Percentiles rank a stretch among this genome's conserved stretches.
phyloP scores from a whole-genome alignment of 1,140 invertebrate species.

The Reticulitermes speratus region DNA sequence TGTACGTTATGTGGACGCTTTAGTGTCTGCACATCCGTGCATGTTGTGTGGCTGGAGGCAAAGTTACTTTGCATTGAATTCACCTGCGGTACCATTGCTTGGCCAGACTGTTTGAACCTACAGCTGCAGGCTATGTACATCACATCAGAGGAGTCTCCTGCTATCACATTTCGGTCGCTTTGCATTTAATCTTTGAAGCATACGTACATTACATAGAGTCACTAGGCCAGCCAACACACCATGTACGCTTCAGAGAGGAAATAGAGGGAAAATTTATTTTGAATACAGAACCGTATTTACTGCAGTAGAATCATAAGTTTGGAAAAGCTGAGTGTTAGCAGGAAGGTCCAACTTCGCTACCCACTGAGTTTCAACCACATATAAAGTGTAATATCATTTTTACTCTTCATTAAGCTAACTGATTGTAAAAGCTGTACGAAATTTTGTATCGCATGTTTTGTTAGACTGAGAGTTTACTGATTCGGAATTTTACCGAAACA shows the following conservation, averaged over 20 bases:
- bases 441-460: too few species aligned
- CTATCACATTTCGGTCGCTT: background rate
- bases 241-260: background rate
- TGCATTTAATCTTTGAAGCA: constrained; percentile 8
- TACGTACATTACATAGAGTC: background rate
- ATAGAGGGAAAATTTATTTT: constrained; percentile 10
- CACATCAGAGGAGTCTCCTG: background rate
- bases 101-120: background rate
- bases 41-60: background rate
- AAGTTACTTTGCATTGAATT: background rate
- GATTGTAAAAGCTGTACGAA: too few species aligned
- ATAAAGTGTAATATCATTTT: too few species aligned
- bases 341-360: background rate
- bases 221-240: background rate
- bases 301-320: background rate
- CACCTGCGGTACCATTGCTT: background rate
- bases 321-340: background rate
- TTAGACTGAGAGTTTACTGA: too few species aligned
- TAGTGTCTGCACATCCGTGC: background rate
- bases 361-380: background rate
- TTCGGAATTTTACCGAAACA: too few species aligned
- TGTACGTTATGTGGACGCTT: background rate
- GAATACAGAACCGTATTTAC: background rate
- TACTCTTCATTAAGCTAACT: too few species aligned
- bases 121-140: background rate